Evolutionary conservation across 2,113 vertebrate genomes (phyloP).

Genomic region (Erythrolamprus reginae): DNA sequence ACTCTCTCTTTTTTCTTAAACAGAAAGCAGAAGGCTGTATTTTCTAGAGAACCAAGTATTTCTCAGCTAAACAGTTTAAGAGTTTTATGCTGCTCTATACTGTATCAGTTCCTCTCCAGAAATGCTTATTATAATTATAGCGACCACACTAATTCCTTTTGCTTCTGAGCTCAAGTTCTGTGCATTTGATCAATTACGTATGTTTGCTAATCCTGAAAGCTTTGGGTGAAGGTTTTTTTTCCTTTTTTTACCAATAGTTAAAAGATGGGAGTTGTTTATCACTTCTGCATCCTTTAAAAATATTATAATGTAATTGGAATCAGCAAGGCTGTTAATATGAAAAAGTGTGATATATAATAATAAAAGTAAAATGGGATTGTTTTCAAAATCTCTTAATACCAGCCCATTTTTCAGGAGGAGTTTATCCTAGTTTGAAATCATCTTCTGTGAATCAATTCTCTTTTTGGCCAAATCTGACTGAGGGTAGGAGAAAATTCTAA

Average conservation of each 20-base stretch:
- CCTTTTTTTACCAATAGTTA: conserved; percentile 45
- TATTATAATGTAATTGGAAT: conserved; percentile 2
- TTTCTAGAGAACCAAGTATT: not conserved
- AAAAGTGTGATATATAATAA: not conserved
- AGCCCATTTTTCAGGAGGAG: conserved; percentile 26
- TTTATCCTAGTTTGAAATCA: not conserved
- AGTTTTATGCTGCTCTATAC: conserved; percentile 16
- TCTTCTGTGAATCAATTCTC: not conserved
- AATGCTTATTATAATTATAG: conserved; percentile 43
- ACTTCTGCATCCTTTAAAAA: conserved; percentile 46
- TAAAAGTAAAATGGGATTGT: not conserved
- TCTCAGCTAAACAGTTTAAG: conserved; percentile 21
- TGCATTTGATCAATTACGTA: conserved; percentile 36
- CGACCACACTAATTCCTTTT: conserved; percentile 25
- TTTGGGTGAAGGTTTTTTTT: conserved; percentile 39
- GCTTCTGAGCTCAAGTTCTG: conserved; percentile 32
- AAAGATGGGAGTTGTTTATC: conserved; percentile 54
- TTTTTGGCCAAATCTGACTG: rapidly evolving
- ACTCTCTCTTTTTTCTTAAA: not conserved
- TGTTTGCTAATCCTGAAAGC: conserved; percentile 41
- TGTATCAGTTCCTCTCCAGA: conserved; percentile 39
- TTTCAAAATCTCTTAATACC: not conserved
- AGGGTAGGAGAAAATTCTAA: rapidly evolving
- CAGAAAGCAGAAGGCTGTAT: conserved; percentile 23
- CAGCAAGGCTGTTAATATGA: conserved; percentile 38